A percentile compares a stretch with the other conserved stretches of the same genome.
These are phyloP conservation scores for Trissolcus brochymenae DNA, from an alignment of 2,888 invertebrate genomes.

Conservation along the genomic window DNA sequence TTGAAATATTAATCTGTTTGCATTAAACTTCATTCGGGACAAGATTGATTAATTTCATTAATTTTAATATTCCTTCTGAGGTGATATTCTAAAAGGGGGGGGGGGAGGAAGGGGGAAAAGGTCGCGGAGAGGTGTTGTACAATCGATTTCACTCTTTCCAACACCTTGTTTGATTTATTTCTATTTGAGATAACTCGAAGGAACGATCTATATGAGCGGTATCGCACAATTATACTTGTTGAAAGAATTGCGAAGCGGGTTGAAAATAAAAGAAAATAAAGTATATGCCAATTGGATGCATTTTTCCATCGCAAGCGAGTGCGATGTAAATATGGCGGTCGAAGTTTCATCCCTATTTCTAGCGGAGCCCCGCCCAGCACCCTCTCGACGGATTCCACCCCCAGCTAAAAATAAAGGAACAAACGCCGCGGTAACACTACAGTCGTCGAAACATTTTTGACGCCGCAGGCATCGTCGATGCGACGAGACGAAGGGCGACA, in stretches of 20 bases:
- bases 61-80: too few species aligned
- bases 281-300: slow-evolving; percentile 39
- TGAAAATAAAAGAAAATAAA: slow-evolving; percentile 19
- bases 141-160: slow-evolving; percentile 9
- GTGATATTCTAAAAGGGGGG: too few species aligned
- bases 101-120: too few species aligned
- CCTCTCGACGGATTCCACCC: slow-evolving; percentile 66
- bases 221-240: slow-evolving; percentile 42
- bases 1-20: too few species aligned
- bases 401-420: slow-evolving; percentile 71
- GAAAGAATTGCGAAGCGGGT: slow-evolving; percentile 1
- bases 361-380: slow-evolving; percentile 68
- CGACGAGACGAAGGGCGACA: slow-evolving; percentile 52
- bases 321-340: slow-evolving; percentile 74
- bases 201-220: slow-evolving; percentile 22
- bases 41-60: too few species aligned
- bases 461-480: slow-evolving; percentile 62
- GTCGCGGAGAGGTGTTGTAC: background rate
- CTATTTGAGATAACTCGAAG: slow-evolving; percentile 6
- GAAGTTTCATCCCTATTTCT: slow-evolving; percentile 72
- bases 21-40: too few species aligned
- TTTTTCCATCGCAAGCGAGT: slow-evolving; percentile 53
- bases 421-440: slow-evolving; percentile 69
- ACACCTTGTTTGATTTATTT: slow-evolving; percentile 22
- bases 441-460: slow-evolving; percentile 73